These are phyloP conservation scores for Chymomyza fuscimana DNA, from an alignment of 2,888 invertebrate species.

Conservation along the genomic window DNA sequence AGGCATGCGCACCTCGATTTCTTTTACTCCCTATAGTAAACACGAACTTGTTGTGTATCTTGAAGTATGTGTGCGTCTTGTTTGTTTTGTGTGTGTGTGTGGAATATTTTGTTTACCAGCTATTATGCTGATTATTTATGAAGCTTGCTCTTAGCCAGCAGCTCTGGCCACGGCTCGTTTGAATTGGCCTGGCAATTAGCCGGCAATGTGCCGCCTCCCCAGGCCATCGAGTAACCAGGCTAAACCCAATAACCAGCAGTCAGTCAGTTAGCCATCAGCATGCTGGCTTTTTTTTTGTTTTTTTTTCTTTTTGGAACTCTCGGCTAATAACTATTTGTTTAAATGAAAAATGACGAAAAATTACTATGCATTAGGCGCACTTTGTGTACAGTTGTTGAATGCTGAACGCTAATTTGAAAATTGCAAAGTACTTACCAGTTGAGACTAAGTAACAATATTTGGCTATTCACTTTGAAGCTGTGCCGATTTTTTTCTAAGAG, in stretches of 20 bases:
- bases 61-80: constrained; percentile 18
- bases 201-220: constrained; percentile 16
- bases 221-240: background rate
- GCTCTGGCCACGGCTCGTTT: constrained; percentile 51
- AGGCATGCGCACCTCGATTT: constrained; percentile 38
- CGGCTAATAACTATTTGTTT: constrained; percentile 32
- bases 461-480: background rate
- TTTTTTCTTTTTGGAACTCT: background rate
- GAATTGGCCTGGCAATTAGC: constrained; percentile 60
- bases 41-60: background rate
- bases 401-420: constrained; percentile 22
- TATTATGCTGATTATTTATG: constrained; percentile 64
- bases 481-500: background rate
- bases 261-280: background rate
- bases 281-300: background rate
- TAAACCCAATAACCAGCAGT: background rate
- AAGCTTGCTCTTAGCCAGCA: constrained; percentile 14
- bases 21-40: constrained; percentile 8
- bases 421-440: constrained; percentile 24
- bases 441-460: background rate
- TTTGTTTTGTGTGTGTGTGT: constrained; percentile 37
- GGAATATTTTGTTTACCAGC: constrained; percentile 53
- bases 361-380: background rate
- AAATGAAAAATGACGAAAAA: constrained; percentile 35
- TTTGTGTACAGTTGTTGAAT: background rate